A percentile compares a stretch with the other conserved stretches of the same genome.
Evolutionary conservation across 2,113 vertebrate species (phyloP).

Genomic region (Ursus arctos): DNA sequence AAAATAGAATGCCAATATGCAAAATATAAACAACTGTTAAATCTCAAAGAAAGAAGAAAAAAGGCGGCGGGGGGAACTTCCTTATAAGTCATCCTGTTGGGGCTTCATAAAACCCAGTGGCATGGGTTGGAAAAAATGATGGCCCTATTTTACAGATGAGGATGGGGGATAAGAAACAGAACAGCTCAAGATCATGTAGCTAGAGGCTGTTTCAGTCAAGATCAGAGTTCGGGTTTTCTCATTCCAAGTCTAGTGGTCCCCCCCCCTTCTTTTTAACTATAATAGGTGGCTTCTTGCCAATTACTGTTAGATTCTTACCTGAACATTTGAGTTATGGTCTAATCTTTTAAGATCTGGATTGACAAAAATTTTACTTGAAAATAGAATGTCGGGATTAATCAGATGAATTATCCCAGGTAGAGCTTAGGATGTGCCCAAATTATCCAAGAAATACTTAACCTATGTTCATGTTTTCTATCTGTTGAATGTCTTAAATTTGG

Average conservation of each 20-base stretch:
- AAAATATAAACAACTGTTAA: slow-evolving; percentile 23
- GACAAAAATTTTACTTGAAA: background rate
- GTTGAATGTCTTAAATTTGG: background rate
- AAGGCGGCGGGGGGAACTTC: background rate
- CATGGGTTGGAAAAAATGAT: background rate
- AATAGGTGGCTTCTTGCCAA: background rate
- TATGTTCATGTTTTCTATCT: background rate
- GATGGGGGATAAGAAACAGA: background rate
- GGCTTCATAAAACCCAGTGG: background rate
- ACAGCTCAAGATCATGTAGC: background rate
- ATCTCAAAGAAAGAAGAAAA: background rate
- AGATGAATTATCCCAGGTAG: background rate
- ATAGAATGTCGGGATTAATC: background rate
- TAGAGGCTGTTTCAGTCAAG: background rate
- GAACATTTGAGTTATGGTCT: background rate
- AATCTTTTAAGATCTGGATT: background rate
- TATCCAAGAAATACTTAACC: background rate
- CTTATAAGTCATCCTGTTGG: background rate
- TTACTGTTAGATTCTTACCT: background rate
- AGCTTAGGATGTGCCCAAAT: background rate
- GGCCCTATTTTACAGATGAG: background rate
- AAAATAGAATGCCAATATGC: background rate
- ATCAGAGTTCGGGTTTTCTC: background rate
- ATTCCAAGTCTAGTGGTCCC: background rate
- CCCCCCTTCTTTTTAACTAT: background rate